phyloP scores from a whole-genome alignment of 2,888 invertebrate genomes.

The Parthenolecanium corni region DNA sequence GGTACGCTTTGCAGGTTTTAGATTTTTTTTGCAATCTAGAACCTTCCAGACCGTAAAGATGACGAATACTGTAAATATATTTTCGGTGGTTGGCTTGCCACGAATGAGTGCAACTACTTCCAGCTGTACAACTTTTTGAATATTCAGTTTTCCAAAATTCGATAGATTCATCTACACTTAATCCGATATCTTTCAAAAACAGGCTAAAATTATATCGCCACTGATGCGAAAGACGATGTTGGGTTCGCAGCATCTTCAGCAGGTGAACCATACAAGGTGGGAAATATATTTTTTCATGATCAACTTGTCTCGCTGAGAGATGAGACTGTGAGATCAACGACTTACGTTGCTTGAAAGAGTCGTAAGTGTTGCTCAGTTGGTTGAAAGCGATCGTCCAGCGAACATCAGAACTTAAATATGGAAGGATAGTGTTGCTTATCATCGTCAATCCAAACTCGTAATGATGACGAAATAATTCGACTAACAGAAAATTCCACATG shows the following conservation, averaged over 20 bases:
- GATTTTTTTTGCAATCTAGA: constrained; percentile 49
- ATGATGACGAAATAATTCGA: constrained; percentile 43
- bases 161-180: constrained; percentile 52
- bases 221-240: constrained; percentile 53
- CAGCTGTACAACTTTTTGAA: constrained; percentile 35
- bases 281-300: constrained; percentile 38
- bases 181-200: constrained; percentile 58
- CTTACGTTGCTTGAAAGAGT: background rate
- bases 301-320: constrained; percentile 18
- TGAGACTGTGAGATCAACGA: background rate
- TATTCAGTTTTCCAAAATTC: constrained; percentile 56
- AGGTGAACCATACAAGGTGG: constrained; percentile 57
- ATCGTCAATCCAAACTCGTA: constrained; percentile 35
- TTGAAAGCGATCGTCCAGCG: constrained; percentile 32
- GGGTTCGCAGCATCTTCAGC: constrained; percentile 43
- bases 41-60: constrained; percentile 61
- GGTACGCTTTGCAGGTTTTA: constrained; percentile 48
- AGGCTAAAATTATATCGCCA: constrained; percentile 54
- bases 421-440: constrained; percentile 34
- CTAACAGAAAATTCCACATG: constrained; percentile 45
- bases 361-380: constrained; percentile 3
- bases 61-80: constrained; percentile 55
- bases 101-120: constrained; percentile 47
- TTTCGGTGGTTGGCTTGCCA: constrained; percentile 53
- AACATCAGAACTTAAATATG: constrained; percentile 34